These are phyloP conservation scores for Anarrhichthys ocellatus DNA, from an alignment of 2,113 vertebrate species.

Conservation along the genomic window DNA sequence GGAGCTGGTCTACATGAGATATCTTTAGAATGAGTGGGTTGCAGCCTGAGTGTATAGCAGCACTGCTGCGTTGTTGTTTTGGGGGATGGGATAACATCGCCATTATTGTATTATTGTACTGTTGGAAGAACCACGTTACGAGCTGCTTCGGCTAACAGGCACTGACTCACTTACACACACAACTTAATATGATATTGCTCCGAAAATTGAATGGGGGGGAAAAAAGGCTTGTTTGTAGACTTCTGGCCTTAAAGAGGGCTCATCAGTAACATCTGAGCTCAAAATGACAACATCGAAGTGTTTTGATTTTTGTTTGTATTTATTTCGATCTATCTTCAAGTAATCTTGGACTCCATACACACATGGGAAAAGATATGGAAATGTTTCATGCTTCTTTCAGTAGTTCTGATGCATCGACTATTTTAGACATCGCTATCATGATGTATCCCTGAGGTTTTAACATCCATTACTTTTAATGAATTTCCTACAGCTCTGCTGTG, in stretches of 20 bases:
- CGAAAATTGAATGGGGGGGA: background rate
- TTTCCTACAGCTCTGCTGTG: conserved; percentile 37
- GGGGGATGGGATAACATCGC: conserved; percentile 70
- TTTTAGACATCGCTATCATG: conserved; percentile 8
- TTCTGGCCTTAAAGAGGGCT: background rate
- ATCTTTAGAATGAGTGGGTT: conserved; percentile 85
- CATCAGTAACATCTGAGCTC: background rate
- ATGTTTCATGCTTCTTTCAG: background rate
- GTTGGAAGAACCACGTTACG: conserved; percentile 42
- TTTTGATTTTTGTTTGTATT: background rate
- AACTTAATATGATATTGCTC: conserved; percentile 7
- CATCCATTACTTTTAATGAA: conserved; percentile 58
- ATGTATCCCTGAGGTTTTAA: conserved; percentile 39
- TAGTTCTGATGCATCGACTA: background rate
- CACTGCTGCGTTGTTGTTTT: conserved; percentile 67
- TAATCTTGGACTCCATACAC: background rate
- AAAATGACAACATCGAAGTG: background rate
- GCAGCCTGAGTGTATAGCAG: conserved; percentile 67
- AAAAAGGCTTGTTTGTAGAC: background rate
- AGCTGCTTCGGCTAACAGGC: conserved; percentile 20
- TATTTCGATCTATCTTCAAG: background rate
- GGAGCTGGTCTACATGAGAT: conserved; percentile 74
- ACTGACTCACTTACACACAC: conserved; percentile 5
- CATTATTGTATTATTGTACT: conserved; percentile 67
- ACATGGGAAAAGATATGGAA: background rate